Percentiles rank a stretch among this genome's conserved stretches.
Evolutionary conservation across 2,113 vertebrate genomes (phyloP).

Genomic region (Corythornis vintsioides): DNA sequence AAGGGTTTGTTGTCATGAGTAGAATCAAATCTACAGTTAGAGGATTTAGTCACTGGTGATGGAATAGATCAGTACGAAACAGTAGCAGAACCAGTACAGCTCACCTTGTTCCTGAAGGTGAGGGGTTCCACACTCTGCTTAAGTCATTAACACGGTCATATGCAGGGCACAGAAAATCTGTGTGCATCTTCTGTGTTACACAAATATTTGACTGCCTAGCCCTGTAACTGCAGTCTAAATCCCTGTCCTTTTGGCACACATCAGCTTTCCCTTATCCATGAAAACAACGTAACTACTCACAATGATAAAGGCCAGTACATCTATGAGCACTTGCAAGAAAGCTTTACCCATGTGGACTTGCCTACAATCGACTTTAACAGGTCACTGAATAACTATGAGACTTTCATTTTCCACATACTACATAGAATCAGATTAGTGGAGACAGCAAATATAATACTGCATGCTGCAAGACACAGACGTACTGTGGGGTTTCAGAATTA

Average conservation of each 20-base stretch:
- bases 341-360: not conserved
- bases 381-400: not conserved
- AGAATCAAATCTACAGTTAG: conserved; percentile 26
- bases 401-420: not conserved
- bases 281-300: not conserved
- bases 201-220: conserved; percentile 11
- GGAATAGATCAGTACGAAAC: not conserved
- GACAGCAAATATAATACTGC: not conserved
- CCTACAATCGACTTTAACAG: not conserved
- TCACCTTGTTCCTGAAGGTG: not conserved
- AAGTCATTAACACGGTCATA: conserved; percentile 1
- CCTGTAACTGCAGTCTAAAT: not conserved
- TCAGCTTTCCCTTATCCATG: not conserved
- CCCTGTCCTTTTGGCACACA: not conserved
- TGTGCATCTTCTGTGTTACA: not conserved
- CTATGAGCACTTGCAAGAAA: not conserved
- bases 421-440: not conserved
- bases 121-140: not conserved
- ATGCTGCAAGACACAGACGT: accelerated
- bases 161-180: not conserved
- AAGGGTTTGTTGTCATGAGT: not conserved
- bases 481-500: not conserved
- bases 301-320: not conserved
- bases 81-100: not conserved
- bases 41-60: conserved; percentile 23